Evolutionary conservation across 2,797 vertebrate species (phyloP).

Genomic region (Merluccius polli): DNA sequence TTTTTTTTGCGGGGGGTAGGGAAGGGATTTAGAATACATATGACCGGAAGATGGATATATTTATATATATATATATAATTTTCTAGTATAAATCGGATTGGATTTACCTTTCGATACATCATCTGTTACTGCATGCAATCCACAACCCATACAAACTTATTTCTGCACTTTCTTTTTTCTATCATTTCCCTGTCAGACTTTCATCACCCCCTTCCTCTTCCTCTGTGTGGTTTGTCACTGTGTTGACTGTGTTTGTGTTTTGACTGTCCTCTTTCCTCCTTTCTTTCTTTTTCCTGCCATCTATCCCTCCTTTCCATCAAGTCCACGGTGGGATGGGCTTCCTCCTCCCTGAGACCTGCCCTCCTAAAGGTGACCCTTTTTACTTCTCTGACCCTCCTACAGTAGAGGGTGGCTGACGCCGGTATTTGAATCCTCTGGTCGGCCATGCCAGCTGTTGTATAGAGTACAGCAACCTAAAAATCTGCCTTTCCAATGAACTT

Average conservation of each 20-base stretch:
- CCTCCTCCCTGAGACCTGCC: slow-evolving; percentile 50
- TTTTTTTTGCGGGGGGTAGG: background rate
- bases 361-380: slow-evolving; percentile 82
- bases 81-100: too few species aligned
- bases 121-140: background rate
- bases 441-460: too few species aligned
- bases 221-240: slow-evolving; percentile 25
- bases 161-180: slow-evolving; percentile 9
- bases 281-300: slow-evolving; percentile 29
- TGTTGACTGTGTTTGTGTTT: slow-evolving; percentile 30
- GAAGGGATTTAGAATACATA: background rate
- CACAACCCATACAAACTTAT: slow-evolving; percentile 28
- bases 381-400: slow-evolving; percentile 74
- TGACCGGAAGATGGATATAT: background rate
- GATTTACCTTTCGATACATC: too few species aligned
- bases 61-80: too few species aligned
- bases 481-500: background rate
- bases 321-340: slow-evolving; percentile 77
- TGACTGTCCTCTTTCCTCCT: slow-evolving; percentile 48
- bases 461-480: background rate
- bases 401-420: background rate
- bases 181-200: background rate
- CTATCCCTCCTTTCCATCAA: slow-evolving; percentile 67
- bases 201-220: slow-evolving; percentile 9
- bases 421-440: background rate